These are phyloP conservation scores for Orycteropus afer DNA, from an alignment of 2,113 vertebrate species.

Conservation along the genomic window DNA sequence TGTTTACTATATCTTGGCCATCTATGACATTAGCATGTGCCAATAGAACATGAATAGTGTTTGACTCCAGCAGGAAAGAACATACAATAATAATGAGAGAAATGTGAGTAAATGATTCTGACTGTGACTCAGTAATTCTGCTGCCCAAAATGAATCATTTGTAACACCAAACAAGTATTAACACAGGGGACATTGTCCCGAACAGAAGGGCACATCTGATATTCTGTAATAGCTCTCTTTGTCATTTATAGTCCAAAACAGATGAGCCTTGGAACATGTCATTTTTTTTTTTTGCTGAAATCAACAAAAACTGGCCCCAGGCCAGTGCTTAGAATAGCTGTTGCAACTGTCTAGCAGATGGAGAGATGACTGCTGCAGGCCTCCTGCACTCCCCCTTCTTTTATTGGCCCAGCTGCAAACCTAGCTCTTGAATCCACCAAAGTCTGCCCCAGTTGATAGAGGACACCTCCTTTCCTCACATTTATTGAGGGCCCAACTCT, in stretches of 20 bases:
- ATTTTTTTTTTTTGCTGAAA: slow-evolving; percentile 73
- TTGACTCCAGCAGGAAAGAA: background rate
- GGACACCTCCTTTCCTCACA: accelerated
- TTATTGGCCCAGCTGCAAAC: background rate
- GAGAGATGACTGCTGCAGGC: background rate
- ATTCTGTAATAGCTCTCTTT: slow-evolving; percentile 61
- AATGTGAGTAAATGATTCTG: slow-evolving; percentile 42
- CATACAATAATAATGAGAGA: background rate
- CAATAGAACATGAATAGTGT: slow-evolving; percentile 27
- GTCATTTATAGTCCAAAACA: slow-evolving; percentile 65
- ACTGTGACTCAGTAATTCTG: slow-evolving; percentile 61
- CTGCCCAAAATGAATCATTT: slow-evolving; percentile 64
- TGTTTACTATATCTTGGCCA: slow-evolving; percentile 9
- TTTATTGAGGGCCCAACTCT: background rate
- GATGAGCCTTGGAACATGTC: slow-evolving; percentile 63
- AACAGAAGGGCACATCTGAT: slow-evolving; percentile 56
- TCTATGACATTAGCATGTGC: slow-evolving; percentile 50
- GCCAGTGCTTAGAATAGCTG: slow-evolving; percentile 60
- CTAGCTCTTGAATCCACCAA: background rate
- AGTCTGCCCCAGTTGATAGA: background rate
- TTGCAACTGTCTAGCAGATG: slow-evolving; percentile 30
- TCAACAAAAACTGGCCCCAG: slow-evolving; percentile 38
- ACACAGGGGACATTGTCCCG: background rate
- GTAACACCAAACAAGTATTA: slow-evolving; percentile 47
- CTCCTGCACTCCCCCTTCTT: background rate